These are phyloP conservation scores for Hydrocynus forskahlii DNA, from an alignment of 2,797 vertebrate species.

Conservation along the genomic window DNA sequence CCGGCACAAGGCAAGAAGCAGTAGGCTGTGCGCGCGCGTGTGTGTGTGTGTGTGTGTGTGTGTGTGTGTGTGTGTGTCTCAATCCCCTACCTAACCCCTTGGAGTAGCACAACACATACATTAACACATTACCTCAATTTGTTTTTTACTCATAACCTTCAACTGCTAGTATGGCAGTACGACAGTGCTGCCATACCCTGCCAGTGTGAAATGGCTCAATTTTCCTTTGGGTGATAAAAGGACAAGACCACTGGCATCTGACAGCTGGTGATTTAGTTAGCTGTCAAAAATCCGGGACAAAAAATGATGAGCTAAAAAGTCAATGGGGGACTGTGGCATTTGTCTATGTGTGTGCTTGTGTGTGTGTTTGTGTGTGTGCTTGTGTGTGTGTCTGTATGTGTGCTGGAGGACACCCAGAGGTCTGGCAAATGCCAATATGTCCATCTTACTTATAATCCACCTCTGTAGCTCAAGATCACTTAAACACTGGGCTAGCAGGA, in stretches of 20 bases:
- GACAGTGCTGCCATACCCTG: conserved; percentile 15
- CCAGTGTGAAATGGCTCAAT: conserved; percentile 31
- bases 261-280: conserved; percentile 42
- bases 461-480: conserved; percentile 13
- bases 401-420: neutral
- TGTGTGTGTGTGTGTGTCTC: neutral
- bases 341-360: neutral
- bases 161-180: neutral
- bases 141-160: neutral
- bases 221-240: conserved; percentile 31
- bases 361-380: neutral
- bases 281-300: conserved; percentile 19
- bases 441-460: conserved; percentile 12
- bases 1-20: neutral
- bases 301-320: conserved; percentile 36
- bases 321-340: neutral
- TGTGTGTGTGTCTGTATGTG: neutral
- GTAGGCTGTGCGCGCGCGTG: neutral
- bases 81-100: conserved; percentile 4
- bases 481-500: conserved; percentile 20
- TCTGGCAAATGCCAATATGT: conserved; percentile 29
- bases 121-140: neutral
- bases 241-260: conserved; percentile 24
- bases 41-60: neutral
- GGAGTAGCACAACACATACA: conserved; percentile 1